phyloP scores from a whole-genome alignment of 2,113 vertebrate genomes.

The Muscicapa adusta region DNA sequence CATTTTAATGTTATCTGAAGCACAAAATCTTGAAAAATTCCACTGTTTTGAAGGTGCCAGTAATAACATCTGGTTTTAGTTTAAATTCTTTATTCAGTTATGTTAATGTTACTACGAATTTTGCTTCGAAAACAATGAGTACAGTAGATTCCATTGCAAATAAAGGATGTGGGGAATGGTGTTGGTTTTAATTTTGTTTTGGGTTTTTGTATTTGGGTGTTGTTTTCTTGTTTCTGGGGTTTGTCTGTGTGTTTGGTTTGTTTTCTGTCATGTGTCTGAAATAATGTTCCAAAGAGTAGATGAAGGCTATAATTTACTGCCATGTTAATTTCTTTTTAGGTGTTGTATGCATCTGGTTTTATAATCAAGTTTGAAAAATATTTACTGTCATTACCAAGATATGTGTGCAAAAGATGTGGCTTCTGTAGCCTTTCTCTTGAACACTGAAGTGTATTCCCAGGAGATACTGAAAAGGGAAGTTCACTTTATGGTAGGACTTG shows the following conservation, averaged over 20 bases:
- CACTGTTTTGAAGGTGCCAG: neutral
- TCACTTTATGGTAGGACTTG: neutral
- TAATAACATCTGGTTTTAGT: conserved; percentile 24
- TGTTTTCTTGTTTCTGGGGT: neutral
- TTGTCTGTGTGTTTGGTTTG: neutral
- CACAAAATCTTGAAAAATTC: conserved; percentile 11
- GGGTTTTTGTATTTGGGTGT: neutral
- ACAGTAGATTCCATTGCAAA: neutral
- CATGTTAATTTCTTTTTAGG: neutral
- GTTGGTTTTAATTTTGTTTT: neutral
- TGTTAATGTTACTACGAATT: neutral
- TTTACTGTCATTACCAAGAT: neutral
- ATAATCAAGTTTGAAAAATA: neutral
- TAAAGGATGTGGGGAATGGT: neutral
- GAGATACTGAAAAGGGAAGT: neutral
- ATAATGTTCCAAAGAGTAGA: neutral
- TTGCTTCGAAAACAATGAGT: neutral
- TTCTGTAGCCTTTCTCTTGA: neutral
- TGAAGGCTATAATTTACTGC: neutral
- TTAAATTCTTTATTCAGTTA: conserved; percentile 10
- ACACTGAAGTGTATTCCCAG: neutral
- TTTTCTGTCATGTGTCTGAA: neutral
- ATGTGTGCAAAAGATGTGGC: neutral
- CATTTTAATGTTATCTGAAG: neutral
- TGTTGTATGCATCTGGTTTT: neutral